A percentile compares a stretch with the other conserved stretches of the same genome.
Evolutionary conservation across 2,797 vertebrate species (phyloP).

Genomic region (Erethizon dorsatum): DNA sequence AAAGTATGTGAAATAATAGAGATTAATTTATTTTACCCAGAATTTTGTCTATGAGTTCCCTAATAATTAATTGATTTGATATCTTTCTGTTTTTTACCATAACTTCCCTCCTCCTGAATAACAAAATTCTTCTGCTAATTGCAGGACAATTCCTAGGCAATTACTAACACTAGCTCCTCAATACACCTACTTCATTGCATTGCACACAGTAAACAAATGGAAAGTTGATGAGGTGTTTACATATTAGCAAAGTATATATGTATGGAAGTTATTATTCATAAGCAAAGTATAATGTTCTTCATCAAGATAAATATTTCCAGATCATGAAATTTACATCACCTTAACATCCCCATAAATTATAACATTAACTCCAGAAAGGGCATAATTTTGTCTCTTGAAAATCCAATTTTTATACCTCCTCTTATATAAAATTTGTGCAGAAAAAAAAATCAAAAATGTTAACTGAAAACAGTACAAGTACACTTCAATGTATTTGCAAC

Average conservation of each 20-base stretch:
- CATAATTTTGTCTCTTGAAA: neutral
- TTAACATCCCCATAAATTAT: neutral
- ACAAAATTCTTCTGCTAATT: constrained; percentile 10
- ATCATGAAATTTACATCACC: neutral
- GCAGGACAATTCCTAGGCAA: constrained; percentile 7
- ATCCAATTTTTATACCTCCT: neutral
- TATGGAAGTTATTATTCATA: constrained; percentile 2
- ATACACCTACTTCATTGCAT: neutral
- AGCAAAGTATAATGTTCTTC: neutral
- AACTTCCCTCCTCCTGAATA: neutral
- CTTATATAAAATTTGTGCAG: neutral
- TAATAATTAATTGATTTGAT: constrained; percentile 12
- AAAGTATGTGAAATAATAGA: neutral
- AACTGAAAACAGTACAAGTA: neutral
- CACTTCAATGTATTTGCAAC: neutral
- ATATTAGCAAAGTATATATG: neutral
- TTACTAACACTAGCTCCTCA: neutral
- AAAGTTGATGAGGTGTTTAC: neutral
- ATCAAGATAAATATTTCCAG: neutral
- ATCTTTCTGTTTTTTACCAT: neutral
- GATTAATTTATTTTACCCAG: neutral
- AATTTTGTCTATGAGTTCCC: neutral
- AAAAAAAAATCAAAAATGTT: neutral
- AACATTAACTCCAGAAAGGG: neutral
- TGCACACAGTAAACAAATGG: neutral